phyloP scores from a whole-genome alignment of 2,797 vertebrate species.

The Muscicapa comitata region DNA sequence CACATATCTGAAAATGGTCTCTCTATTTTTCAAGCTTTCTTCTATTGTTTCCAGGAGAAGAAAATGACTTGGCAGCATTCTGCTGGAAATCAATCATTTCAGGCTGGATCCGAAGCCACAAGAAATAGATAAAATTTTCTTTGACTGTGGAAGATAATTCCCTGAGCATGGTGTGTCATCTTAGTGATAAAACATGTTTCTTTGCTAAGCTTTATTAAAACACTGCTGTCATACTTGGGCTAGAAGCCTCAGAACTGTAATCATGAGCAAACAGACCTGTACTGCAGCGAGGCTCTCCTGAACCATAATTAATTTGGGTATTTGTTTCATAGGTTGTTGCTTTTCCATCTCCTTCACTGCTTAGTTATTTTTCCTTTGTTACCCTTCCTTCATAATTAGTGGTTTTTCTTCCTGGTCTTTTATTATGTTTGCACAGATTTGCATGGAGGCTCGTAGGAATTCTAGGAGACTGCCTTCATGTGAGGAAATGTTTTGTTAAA shows the following conservation, averaged over 20 bases:
- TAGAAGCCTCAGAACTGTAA: background rate
- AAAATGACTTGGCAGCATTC: background rate
- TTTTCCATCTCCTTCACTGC: background rate
- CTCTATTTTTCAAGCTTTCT: background rate
- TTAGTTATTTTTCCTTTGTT: background rate
- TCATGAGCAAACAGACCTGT: background rate
- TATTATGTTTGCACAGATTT: background rate
- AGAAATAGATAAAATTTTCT: background rate
- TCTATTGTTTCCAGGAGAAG: background rate
- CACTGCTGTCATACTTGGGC: background rate
- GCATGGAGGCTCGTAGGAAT: background rate
- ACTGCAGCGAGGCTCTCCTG: background rate
- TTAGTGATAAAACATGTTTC: constrained; percentile 10
- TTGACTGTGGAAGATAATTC: background rate
- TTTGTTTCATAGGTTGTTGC: background rate
- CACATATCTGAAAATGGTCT: background rate
- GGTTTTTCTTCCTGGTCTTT: background rate
- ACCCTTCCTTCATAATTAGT: background rate
- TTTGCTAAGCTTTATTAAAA: background rate
- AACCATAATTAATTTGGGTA: background rate
- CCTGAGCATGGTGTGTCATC: background rate
- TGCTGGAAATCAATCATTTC: background rate
- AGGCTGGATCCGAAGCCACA: background rate
- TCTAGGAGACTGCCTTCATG: background rate
- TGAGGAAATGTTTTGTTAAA: background rate